Evolutionary conservation across 2,888 invertebrate genomes (phyloP).

Genomic region (Acleris laterana): DNA sequence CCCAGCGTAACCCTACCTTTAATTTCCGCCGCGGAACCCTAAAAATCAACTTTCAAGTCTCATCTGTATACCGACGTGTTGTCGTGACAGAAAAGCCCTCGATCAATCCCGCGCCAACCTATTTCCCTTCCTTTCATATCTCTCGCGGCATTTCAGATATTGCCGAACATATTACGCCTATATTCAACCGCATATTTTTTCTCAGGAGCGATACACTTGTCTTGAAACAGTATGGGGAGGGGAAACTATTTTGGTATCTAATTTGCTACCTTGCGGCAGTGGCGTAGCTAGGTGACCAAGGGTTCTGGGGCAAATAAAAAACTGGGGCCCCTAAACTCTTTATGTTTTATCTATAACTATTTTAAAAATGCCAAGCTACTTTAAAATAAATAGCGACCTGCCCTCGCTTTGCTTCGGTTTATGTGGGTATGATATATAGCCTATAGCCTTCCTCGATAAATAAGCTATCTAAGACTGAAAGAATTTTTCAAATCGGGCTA

Average conservation of each 20-base stretch:
- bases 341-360: no score
- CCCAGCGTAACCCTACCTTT: not conserved
- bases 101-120: slow-evolving; percentile 66
- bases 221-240: slow-evolving; percentile 11
- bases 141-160: slow-evolving; percentile 62
- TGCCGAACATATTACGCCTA: slow-evolving; percentile 58
- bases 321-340: no score
- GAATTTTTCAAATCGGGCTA: no score
- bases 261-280: no score
- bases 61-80: slow-evolving; percentile 60
- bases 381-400: no score
- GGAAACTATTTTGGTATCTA: not conserved
- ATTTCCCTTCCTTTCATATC: slow-evolving; percentile 68
- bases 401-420: no score
- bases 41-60: slow-evolving; percentile 47
- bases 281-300: no score
- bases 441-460: no score
- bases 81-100: slow-evolving; percentile 74
- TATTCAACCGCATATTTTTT: slow-evolving; percentile 52
- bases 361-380: no score
- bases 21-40: slow-evolving; percentile 24
- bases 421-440: no score
- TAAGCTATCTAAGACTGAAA: no score
- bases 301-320: no score
- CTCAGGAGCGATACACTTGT: slow-evolving; percentile 28